Percentiles rank a stretch among this genome's conserved stretches.
phyloP scores from a whole-genome alignment of 2,888 invertebrate species.

The Temnothorax ravouxi region DNA sequence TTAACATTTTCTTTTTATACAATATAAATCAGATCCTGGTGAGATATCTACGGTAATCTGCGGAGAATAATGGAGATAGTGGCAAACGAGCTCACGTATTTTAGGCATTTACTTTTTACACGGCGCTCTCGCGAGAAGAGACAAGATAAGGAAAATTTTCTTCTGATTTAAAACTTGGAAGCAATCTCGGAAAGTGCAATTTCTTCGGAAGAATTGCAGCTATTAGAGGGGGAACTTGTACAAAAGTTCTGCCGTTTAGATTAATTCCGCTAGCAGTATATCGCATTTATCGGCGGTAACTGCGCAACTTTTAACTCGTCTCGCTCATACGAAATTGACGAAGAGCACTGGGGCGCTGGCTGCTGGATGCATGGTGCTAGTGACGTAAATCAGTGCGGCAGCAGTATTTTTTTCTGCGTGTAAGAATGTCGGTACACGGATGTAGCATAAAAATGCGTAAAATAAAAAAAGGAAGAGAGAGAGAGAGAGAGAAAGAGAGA shows the following conservation, averaged over 20 bases:
- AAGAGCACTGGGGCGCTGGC: conserved; percentile 7
- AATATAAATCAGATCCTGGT: conserved; percentile 33
- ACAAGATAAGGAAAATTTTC: conserved; percentile 47
- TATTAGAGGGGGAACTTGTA: conserved; percentile 47
- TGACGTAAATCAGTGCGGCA: conserved; percentile 50
- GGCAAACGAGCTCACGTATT: conserved; percentile 44
- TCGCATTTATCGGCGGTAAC: conserved; percentile 54
- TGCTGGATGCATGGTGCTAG: conserved; percentile 10
- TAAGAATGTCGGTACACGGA: conserved; percentile 40
- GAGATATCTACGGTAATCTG: conserved; percentile 34
- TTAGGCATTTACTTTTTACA: conserved; percentile 35
- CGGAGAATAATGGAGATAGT: conserved; percentile 33
- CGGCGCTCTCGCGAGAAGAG: conserved; percentile 21
- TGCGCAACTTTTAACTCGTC: conserved; percentile 50
- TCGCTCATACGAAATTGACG: conserved; percentile 54
- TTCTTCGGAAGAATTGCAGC: conserved; percentile 50
- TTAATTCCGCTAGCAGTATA: conserved; percentile 50
- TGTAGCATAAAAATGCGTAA: conserved; percentile 47
- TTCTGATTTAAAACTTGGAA: conserved; percentile 51
- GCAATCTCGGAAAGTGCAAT: conserved; percentile 55
- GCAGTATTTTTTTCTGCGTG: conserved; percentile 26
- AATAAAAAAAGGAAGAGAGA: not conserved
- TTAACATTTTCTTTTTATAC: conserved; percentile 12
- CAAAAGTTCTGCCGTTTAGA: conserved; percentile 53
- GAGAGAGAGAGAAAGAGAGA: not conserved